These are phyloP conservation scores for Caenorhabditis doughertyi DNA, from an alignment of 2,888 invertebrate species.

Conservation along the genomic window DNA sequence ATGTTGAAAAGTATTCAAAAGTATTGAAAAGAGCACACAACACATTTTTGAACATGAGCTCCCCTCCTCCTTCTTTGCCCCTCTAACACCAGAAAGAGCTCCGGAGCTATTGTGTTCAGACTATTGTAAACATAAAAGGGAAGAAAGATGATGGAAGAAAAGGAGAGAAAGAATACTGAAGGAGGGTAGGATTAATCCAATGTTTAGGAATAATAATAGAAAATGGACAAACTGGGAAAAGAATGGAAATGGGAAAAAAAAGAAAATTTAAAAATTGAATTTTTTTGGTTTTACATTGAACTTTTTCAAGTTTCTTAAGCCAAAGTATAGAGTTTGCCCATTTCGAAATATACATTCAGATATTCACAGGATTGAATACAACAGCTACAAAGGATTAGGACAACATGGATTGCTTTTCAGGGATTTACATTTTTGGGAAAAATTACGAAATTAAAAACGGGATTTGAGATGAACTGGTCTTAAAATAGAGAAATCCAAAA, in stretches of 20 bases:
- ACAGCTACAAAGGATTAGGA: too few species aligned
- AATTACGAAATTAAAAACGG: neutral
- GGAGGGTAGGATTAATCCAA: constrained; percentile 35
- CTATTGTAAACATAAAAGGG: constrained; percentile 50
- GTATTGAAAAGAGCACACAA: constrained; percentile 49
- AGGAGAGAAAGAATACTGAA: constrained; percentile 23
- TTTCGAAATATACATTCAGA: too few species aligned
- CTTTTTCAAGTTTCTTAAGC: too few species aligned
- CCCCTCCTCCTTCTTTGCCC: neutral
- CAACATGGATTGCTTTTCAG: neutral
- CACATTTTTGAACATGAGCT: constrained; percentile 57
- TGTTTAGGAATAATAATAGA: constrained; percentile 29
- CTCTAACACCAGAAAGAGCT: constrained; percentile 22
- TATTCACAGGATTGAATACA: too few species aligned
- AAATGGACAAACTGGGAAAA: constrained; percentile 3
- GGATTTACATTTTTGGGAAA: neutral
- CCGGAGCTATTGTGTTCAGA: constrained; percentile 51
- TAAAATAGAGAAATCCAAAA: too few species aligned
- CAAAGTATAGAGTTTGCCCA: too few species aligned
- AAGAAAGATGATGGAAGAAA: constrained; percentile 27
- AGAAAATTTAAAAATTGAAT: too few species aligned
- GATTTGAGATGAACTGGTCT: too few species aligned
- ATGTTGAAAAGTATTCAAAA: constrained; percentile 11
- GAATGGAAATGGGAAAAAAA: neutral
- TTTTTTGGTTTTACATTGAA: too few species aligned